Conservation (phyloP, 2,888 invertebrate species). For the Drosophila affinis region DNA sequence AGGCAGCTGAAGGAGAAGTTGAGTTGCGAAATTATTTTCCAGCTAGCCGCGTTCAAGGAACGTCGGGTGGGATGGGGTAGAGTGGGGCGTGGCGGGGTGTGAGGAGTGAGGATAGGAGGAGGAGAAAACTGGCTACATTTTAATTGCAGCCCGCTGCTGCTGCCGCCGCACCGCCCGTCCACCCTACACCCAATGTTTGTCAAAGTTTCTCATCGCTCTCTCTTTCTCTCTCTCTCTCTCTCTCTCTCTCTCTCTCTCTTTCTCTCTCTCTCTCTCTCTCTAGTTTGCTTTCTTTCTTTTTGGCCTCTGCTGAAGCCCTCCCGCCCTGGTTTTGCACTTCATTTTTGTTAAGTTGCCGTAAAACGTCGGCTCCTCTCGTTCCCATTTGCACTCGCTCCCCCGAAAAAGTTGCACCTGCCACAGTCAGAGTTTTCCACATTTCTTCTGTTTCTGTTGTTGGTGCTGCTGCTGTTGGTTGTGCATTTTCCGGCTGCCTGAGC, state of each 20-base stretch:
- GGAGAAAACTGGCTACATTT: constrained; percentile 37
- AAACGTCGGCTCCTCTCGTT: constrained; percentile 31
- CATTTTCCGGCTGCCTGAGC: constrained; percentile 68
- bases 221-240: constrained; percentile 3
- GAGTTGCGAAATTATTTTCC: constrained; percentile 63
- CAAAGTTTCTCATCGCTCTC: constrained; percentile 24
- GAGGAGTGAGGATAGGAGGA: background rate
- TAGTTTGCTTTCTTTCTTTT: constrained; percentile 15
- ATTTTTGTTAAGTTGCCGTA: constrained; percentile 35
- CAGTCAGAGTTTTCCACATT: constrained; percentile 33
- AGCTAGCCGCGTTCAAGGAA: constrained; percentile 37
- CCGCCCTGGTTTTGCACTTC: constrained; percentile 22
- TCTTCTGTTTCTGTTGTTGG: constrained; percentile 14
- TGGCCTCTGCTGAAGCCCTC: constrained; percentile 25
- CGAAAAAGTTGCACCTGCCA: constrained; percentile 50
- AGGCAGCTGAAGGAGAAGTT: constrained; percentile 31
- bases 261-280: background rate
- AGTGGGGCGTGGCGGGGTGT: background rate
- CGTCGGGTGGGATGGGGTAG: background rate
- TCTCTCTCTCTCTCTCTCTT: background rate
- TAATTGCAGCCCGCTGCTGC: constrained; percentile 30
- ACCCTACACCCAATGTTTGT: constrained; percentile 17
- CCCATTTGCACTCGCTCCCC: constrained; percentile 4
- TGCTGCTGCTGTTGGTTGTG: constrained; percentile 35
- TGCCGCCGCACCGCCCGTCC: background rate